Percentiles rank a stretch among this genome's conserved stretches.
Conservation (phyloP, 1,140 invertebrate species). For the Chelonus insularis region DNA sequence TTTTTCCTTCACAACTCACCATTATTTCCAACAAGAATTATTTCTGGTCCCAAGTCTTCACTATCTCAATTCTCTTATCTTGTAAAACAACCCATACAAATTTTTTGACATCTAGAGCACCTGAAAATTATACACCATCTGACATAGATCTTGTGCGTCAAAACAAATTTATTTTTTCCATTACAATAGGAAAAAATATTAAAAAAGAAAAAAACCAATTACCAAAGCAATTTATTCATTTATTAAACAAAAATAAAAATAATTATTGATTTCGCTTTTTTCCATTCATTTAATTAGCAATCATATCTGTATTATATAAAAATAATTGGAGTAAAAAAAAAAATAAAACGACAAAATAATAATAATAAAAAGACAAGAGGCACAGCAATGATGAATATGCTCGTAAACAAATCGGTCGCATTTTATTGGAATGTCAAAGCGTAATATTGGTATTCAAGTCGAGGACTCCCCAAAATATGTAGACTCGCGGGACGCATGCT, state of each 20-base stretch:
- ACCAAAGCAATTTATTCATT: no score
- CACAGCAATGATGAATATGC: slow-evolving; percentile 42
- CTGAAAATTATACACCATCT: background rate
- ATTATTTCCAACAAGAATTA: slow-evolving; percentile 24
- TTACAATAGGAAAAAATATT: background rate
- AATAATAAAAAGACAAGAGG: background rate
- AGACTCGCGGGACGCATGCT: slow-evolving; percentile 57
- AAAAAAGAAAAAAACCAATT: background rate
- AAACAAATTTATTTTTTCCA: background rate
- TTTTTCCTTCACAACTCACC: slow-evolving; percentile 3
- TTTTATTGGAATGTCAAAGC: slow-evolving; percentile 62
- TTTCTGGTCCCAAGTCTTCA: slow-evolving; percentile 14
- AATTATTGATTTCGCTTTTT: no score
- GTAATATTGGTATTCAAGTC: slow-evolving; percentile 60
- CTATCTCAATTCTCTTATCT: slow-evolving; percentile 18
- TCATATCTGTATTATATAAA: no score
- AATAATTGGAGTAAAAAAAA: no score
- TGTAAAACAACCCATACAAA: slow-evolving; percentile 20
- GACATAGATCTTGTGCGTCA: background rate
- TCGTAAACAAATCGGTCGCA: slow-evolving; percentile 62
- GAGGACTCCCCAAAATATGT: slow-evolving; percentile 60
- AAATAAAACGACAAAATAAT: background rate
- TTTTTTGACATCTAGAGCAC: slow-evolving; percentile 22
- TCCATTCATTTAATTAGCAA: no score
- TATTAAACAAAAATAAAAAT: no score